A percentile compares a stretch with the other conserved stretches of the same genome.
Evolutionary conservation across 1,140 invertebrate genomes (phyloP).

Genomic region (Brachionus rotundiformis): DNA sequence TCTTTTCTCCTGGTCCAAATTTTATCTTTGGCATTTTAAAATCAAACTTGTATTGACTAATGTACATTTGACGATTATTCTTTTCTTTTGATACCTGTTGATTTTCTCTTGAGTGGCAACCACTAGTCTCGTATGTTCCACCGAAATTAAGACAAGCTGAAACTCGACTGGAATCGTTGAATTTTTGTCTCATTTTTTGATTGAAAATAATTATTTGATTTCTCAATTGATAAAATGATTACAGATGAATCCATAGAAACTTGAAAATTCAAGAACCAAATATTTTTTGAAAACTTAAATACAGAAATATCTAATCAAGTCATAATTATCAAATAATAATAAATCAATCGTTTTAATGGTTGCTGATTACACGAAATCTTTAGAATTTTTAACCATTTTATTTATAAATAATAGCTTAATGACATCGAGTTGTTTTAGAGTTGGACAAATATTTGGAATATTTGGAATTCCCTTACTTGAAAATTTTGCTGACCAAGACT

Average conservation of each 20-base stretch:
- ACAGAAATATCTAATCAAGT: too few species aligned
- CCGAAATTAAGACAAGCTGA: constrained; percentile 37
- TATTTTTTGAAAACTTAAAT: too few species aligned
- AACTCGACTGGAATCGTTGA: constrained; percentile 34
- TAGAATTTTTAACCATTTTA: too few species aligned
- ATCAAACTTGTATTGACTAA: constrained; percentile 23
- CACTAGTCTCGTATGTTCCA: not conserved
- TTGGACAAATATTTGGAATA: too few species aligned
- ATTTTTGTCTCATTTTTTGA: constrained; percentile 14
- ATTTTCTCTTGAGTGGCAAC: not conserved
- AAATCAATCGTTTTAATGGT: too few species aligned
- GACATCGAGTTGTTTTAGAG: too few species aligned
- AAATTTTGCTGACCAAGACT: too few species aligned
- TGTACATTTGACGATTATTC: not conserved
- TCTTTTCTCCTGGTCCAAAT: not conserved
- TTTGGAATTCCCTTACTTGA: too few species aligned
- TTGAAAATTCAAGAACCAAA: too few species aligned
- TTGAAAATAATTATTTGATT: not conserved
- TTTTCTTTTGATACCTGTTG: not conserved
- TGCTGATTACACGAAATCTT: too few species aligned
- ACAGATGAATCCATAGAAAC: not conserved
- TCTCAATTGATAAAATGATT: not conserved
- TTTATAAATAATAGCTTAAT: too few species aligned
- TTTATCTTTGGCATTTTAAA: not conserved
- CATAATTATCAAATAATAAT: too few species aligned